phyloP scores from a whole-genome alignment of 2,797 vertebrate genomes.

The Sebastes matsubarae region DNA sequence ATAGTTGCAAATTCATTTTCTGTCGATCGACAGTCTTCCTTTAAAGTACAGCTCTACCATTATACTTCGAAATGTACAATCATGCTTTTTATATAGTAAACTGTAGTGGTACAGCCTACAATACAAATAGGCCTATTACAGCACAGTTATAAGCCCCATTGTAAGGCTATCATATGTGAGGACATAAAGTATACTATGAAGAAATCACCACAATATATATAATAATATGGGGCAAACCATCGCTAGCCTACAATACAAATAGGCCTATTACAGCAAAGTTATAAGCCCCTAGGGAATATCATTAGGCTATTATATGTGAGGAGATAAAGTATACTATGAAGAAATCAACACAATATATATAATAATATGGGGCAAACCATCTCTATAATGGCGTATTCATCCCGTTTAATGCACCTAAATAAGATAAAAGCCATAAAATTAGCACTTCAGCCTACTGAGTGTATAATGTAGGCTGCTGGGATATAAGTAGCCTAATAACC shows the following conservation, averaged over 20 bases:
- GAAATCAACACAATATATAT: neutral
- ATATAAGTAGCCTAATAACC: neutral
- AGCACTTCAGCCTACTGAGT: neutral
- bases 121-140: neutral
- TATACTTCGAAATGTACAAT: neutral
- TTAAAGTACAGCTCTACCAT: neutral
- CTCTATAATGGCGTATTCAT: fast-evolving
- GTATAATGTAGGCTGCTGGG: neutral
- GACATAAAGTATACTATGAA: neutral
- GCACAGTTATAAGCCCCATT: neutral
- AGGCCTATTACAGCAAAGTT: neutral
- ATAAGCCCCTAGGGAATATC: neutral
- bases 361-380: neutral
- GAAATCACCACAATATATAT: neutral
- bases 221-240: neutral
- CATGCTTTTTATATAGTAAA: neutral
- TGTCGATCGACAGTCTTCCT: neutral
- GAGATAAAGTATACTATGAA: neutral
- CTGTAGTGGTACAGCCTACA: neutral
- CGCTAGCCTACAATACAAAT: neutral
- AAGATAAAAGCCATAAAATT: neutral
- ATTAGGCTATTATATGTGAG: neutral
- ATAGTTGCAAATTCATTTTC: too few species aligned
- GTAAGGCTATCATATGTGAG: neutral
- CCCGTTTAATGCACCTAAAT: neutral